These are phyloP conservation scores for Salticus scenicus DNA, from an alignment of 2,888 invertebrate genomes.

Conservation along the genomic window DNA sequence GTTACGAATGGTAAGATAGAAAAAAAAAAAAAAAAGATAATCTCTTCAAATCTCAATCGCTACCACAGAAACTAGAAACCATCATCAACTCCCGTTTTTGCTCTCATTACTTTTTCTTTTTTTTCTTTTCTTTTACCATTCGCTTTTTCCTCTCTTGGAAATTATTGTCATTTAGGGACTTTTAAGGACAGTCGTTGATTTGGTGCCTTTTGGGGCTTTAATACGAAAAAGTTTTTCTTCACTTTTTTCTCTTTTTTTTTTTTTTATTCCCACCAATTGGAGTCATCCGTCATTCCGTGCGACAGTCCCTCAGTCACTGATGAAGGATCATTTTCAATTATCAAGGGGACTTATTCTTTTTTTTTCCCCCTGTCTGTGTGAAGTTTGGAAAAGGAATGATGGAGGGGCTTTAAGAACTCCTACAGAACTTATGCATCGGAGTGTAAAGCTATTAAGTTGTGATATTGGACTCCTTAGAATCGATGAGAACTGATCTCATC, in stretches of 20 bases:
- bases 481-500: not conserved
- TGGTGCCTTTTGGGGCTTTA: conserved; percentile 31
- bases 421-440: not conserved
- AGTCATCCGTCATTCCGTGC: conserved; percentile 54
- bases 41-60: not conserved
- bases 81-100: conserved; percentile 18
- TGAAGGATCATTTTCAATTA: conserved; percentile 61
- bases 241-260: not conserved
- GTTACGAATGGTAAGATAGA: no score
- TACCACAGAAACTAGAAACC: conserved; percentile 20
- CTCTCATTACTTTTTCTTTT: conserved; percentile 37
- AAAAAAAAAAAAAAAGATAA: not conserved
- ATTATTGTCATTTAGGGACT: conserved; percentile 68
- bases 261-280: conserved; percentile 38
- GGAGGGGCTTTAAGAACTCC: not conserved
- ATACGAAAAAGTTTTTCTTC: no score
- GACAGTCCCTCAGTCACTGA: conserved; percentile 54
- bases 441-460: not conserved
- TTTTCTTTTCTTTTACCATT: not conserved
- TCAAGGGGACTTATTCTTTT: conserved; percentile 19
- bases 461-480: not conserved
- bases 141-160: conserved; percentile 32
- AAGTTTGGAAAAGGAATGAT: not conserved
- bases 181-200: conserved; percentile 51
- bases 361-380: not conserved